phyloP scores from a whole-genome alignment of 2,888 invertebrate species.

The Crepidodera aurea region DNA sequence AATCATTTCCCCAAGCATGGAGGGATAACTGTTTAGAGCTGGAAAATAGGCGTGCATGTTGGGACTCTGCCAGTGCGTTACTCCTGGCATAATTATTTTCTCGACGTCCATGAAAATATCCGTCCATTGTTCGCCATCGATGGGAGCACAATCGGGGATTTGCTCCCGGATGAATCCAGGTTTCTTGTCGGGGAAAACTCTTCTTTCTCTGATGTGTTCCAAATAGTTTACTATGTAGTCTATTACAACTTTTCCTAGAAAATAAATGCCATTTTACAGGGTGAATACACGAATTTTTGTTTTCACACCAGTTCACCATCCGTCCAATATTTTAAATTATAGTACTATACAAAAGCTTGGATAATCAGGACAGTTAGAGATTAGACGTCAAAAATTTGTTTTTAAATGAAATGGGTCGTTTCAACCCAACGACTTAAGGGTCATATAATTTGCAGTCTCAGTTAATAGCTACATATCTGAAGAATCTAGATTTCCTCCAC shows the following conservation, averaged over 20 bases:
- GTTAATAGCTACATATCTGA: no score
- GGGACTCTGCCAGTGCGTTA: constrained; percentile 96
- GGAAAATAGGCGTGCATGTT: constrained; percentile 99
- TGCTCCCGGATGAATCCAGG: constrained; percentile 92
- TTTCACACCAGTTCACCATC: no score
- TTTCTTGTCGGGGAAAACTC: constrained; percentile 92
- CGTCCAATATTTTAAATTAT: no score
- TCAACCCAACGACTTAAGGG: no score
- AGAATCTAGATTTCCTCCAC: no score
- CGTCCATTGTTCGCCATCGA: constrained; percentile 89
- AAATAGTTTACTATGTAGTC: constrained; percentile 98
- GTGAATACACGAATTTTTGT: no score
- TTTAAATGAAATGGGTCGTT: no score
- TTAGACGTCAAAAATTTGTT: no score
- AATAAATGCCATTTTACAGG: not conserved
- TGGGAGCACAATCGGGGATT: constrained; percentile 87
- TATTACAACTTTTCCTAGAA: constrained; percentile 84
- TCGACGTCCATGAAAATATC: constrained; percentile 93
- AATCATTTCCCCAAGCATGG: constrained; percentile 94
- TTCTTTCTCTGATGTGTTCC: constrained; percentile 85
- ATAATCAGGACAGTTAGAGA: no score
- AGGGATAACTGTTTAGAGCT: constrained; percentile 92
- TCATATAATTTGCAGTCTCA: no score
- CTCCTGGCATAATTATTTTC: constrained; percentile 95
- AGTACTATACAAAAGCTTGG: no score